A percentile compares a stretch with the other conserved stretches of the same genome.
Evolutionary conservation across 2,888 invertebrate species (phyloP).

Genomic region (Furcula furcula): DNA sequence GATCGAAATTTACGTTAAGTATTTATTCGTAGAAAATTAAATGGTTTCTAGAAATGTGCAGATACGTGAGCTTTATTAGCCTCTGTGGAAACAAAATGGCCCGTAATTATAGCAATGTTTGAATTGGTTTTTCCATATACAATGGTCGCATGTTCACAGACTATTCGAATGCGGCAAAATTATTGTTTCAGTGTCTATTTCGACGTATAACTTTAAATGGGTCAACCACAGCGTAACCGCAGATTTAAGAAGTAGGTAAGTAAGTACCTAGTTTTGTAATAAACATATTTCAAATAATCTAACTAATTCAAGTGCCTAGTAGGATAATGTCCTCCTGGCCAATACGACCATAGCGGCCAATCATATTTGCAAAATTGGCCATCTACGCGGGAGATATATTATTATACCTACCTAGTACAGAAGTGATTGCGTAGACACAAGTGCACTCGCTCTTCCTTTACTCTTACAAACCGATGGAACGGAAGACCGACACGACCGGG

Average conservation of each 20-base stretch:
- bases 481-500: no score
- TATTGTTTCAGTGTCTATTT: conserved; percentile 51
- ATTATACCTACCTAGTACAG: no score
- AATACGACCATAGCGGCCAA: no score
- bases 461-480: no score
- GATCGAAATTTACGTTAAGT: conserved; percentile 2
- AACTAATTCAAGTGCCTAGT: no score
- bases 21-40: conserved; percentile 35
- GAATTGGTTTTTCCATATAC: conserved; percentile 67
- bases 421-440: no score
- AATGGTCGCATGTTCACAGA: conserved; percentile 63
- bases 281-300: background rate
- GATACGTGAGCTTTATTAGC: conserved; percentile 62
- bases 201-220: conserved; percentile 21
- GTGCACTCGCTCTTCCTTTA: no score
- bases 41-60: conserved; percentile 49
- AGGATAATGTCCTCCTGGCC: no score
- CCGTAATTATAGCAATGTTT: conserved; percentile 72
- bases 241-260: background rate
- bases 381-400: no score
- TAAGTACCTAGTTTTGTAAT: background rate
- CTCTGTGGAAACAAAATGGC: conserved; percentile 63
- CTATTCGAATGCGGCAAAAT: conserved; percentile 62
- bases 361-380: no score
- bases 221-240: background rate